These are phyloP conservation scores for Passer domesticus DNA, from an alignment of 2,113 vertebrate genomes.

Conservation along the genomic window DNA sequence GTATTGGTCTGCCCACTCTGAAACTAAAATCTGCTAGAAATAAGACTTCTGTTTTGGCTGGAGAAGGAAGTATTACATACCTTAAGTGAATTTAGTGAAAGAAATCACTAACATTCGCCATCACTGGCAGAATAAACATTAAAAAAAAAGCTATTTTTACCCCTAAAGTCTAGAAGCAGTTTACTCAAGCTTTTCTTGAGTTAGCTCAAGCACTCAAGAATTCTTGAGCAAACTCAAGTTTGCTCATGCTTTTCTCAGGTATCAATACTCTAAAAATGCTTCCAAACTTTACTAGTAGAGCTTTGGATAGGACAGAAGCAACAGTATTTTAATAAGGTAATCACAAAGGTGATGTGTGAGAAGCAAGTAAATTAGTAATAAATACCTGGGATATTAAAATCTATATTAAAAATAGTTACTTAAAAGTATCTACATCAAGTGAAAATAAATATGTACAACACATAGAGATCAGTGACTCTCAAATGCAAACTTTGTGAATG, in stretches of 20 bases:
- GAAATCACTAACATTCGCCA: neutral
- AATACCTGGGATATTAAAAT: neutral
- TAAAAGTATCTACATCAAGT: neutral
- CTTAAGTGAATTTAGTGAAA: neutral
- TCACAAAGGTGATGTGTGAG: neutral
- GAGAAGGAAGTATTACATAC: neutral
- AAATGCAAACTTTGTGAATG: neutral
- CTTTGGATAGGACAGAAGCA: neutral
- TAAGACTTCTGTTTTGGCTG: neutral
- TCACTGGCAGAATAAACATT: neutral
- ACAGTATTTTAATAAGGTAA: neutral
- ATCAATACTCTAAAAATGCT: neutral
- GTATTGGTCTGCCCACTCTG: rapidly evolving
- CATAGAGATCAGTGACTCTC: neutral
- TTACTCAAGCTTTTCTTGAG: neutral
- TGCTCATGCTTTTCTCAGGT: neutral
- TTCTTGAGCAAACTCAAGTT: neutral
- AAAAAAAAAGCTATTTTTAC: neutral
- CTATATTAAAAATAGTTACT: neutral
- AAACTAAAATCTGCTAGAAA: neutral
- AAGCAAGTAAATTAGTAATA: neutral
- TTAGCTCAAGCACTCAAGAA: too few species aligned
- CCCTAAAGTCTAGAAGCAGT: neutral
- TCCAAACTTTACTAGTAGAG: neutral
- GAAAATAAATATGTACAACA: neutral